Percentiles rank a stretch among this genome's conserved stretches.
Evolutionary conservation across 2,113 vertebrate genomes (phyloP).

Genomic region (Etheostoma cragini): DNA sequence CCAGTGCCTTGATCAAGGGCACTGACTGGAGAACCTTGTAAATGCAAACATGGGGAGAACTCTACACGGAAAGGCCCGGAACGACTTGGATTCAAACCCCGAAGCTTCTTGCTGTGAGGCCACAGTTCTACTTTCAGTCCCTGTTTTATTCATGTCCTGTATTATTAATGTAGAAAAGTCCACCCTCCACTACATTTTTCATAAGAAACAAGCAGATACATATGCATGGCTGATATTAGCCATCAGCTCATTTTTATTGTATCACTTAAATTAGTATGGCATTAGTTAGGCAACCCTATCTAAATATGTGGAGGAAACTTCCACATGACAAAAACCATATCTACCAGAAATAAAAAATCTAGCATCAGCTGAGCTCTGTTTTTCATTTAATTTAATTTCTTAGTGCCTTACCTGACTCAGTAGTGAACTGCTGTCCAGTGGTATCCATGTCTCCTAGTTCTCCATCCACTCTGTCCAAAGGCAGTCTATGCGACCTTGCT

Average conservation of each 20-base stretch:
- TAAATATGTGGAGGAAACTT: too few species aligned
- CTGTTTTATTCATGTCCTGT: neutral
- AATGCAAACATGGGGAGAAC: too few species aligned
- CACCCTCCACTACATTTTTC: neutral
- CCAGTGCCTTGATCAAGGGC: too few species aligned
- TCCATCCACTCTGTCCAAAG: constrained; percentile 81
- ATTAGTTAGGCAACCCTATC: too few species aligned
- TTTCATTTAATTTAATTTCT: neutral
- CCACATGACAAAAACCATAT: neutral
- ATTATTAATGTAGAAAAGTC: neutral
- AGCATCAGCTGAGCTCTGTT: neutral
- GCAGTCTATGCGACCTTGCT: constrained; percentile 84
- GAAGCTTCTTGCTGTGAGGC: too few species aligned
- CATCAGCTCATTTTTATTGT: neutral
- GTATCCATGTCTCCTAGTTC: constrained; percentile 82
- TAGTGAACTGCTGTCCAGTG: constrained; percentile 82
- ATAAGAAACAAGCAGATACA: neutral
- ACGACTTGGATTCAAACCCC: too few species aligned
- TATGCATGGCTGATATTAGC: neutral
- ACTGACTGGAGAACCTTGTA: too few species aligned
- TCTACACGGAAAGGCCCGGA: too few species aligned
- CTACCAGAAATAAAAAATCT: neutral
- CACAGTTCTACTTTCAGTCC: neutral
- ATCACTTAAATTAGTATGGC: neutral
- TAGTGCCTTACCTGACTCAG: constrained; percentile 87